Conservation (phyloP, 2,888 invertebrate species). For the Labia minor region DNA sequence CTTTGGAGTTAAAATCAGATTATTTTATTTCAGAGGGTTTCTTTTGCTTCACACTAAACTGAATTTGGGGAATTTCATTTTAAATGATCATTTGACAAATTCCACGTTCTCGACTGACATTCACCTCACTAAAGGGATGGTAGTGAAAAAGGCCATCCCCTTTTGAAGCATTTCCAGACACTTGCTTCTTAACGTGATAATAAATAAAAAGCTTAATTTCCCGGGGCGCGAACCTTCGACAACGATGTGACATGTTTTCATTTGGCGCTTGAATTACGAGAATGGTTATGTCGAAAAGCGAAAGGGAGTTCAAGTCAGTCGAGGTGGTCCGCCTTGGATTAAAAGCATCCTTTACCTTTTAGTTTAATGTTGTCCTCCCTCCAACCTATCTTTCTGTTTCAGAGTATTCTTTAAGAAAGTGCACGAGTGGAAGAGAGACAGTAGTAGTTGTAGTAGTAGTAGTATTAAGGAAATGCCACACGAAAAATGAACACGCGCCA, state of each 20-base stretch:
- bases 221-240: neutral
- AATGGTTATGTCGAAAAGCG: neutral
- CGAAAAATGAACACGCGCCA: constrained; percentile 6
- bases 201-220: constrained; percentile 4
- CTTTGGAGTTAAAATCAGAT: too few relatives aligned
- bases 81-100: constrained; percentile 13
- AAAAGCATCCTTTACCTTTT: constrained; percentile 1
- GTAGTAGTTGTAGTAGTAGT: too few relatives aligned
- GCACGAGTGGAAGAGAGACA: too few relatives aligned
- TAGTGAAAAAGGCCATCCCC: neutral
- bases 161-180: neutral
- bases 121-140: neutral
- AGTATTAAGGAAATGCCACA: neutral
- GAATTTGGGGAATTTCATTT: neutral
- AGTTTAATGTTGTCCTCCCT: neutral
- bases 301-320: neutral
- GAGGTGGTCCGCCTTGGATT: neutral
- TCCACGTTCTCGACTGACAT: neutral
- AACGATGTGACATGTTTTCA: neutral
- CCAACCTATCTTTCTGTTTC: neutral
- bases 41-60: neutral
- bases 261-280: neutral
- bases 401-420: neutral
- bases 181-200: neutral
- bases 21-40: too few relatives aligned